Conservation (phyloP, 2,888 invertebrate species). For the Drosophila histrio region DNA sequence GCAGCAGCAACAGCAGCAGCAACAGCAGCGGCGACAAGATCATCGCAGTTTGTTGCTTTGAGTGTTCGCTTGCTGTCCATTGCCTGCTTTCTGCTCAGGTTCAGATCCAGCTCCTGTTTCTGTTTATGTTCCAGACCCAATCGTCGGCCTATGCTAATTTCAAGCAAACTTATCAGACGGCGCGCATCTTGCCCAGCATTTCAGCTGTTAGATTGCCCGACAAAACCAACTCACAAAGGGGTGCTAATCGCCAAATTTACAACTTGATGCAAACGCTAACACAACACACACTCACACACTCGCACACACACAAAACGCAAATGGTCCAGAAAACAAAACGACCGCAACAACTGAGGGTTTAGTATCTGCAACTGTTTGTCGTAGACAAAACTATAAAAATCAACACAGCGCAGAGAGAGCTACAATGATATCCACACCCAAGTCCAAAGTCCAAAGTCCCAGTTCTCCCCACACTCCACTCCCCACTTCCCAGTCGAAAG, state of each 20-base stretch:
- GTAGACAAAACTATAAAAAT: constrained; percentile 72
- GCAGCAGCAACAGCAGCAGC: constrained; percentile 13
- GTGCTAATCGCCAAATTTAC: constrained; percentile 83
- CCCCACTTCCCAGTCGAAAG: constrained; percentile 8
- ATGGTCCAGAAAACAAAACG: constrained; percentile 82
- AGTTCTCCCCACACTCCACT: neutral
- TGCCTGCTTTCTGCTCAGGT: constrained; percentile 15
- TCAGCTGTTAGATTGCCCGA: constrained; percentile 64
- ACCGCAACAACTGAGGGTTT: constrained; percentile 60
- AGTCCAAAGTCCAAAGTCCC: constrained; percentile 9
- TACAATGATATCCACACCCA: constrained; percentile 40
- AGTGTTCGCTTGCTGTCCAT: constrained; percentile 45
- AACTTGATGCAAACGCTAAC: constrained; percentile 72
- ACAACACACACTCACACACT: constrained; percentile 29
- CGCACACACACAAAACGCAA: constrained; percentile 62
- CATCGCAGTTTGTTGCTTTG: constrained; percentile 57
- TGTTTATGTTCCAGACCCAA: neutral
- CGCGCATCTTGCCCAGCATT: constrained; percentile 69
- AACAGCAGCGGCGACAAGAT: constrained; percentile 58
- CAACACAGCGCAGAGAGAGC: constrained; percentile 57
- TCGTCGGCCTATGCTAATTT: constrained; percentile 72
- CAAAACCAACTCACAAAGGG: constrained; percentile 69
- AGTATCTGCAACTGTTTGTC: constrained; percentile 51
- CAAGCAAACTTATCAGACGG: constrained; percentile 69
- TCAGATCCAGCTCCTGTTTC: constrained; percentile 18